phyloP scores from a whole-genome alignment of 2,113 vertebrate genomes.

The Mastomys coucha region DNA sequence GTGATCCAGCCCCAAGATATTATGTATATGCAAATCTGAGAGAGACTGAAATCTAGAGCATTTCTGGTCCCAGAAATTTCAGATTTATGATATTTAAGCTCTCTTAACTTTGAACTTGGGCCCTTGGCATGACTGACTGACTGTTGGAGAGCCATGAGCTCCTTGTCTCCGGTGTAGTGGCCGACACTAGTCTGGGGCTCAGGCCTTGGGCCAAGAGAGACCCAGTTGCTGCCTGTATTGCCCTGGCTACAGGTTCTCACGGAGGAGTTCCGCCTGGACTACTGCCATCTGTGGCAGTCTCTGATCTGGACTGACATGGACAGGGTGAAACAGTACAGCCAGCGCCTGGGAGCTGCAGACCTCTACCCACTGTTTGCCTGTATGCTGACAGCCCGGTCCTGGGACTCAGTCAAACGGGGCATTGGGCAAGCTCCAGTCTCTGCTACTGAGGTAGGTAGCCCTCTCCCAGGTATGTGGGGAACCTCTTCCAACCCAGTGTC shows the following conservation, averaged over 20 bases:
- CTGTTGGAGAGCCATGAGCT: rapidly evolving
- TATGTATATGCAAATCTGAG: not conserved
- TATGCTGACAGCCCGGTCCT: conserved; percentile 95
- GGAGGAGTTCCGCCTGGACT: conserved; percentile 93
- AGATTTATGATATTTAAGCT: not conserved
- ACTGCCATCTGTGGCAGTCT: conserved; percentile 96
- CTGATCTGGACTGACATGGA: conserved; percentile 94
- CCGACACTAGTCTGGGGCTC: not conserved
- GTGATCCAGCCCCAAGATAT: not conserved
- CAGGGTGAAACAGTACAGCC: conserved; percentile 92
- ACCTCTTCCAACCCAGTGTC: not conserved
- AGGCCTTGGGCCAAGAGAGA: not conserved
- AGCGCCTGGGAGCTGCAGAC: conserved; percentile 93
- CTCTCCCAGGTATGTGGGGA: not conserved
- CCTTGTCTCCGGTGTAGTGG: not conserved
- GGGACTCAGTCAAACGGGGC: conserved; percentile 93
- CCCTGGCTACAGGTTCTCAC: conserved; percentile 89
- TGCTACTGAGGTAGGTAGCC: conserved; percentile 90
- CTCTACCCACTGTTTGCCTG: conserved; percentile 96
- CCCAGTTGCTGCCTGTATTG: not conserved
- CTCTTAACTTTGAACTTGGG: not conserved
- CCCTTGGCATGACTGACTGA: not conserved
- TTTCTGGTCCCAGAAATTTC: not conserved
- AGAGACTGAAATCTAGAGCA: not conserved
- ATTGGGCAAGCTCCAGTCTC: conserved; percentile 92